Conservation (phyloP, 2,888 invertebrate species). For the Plusia festucae region DNA sequence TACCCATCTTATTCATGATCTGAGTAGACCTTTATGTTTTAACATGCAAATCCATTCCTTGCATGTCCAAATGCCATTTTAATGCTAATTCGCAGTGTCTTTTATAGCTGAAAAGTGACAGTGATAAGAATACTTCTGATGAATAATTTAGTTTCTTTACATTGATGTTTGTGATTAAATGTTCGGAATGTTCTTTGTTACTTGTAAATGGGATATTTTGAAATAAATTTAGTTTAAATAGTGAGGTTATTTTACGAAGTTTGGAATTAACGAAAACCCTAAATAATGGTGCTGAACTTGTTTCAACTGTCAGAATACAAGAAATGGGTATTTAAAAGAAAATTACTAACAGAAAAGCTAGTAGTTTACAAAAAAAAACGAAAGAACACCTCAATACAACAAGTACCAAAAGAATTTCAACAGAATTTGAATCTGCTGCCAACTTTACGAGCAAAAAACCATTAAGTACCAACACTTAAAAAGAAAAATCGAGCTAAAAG, state of each 20-base stretch:
- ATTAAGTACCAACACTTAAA: slow-evolving; percentile 14
- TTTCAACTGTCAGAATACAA: too few relatives aligned
- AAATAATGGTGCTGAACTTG: too few relatives aligned
- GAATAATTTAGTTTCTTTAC: not conserved
- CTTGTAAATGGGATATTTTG: too few relatives aligned
- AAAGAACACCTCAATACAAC: not conserved
- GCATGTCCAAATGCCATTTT: not conserved
- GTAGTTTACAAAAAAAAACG: not conserved
- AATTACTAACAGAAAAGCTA: not conserved
- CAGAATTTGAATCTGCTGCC: slow-evolving; percentile 5
- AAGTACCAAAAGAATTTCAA: slow-evolving; percentile 5
- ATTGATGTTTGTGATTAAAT: not conserved
- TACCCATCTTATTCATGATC: too few relatives aligned
- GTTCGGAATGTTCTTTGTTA: not conserved
- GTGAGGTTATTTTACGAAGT: too few relatives aligned
- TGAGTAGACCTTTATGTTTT: not conserved
- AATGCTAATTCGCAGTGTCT: not conserved
- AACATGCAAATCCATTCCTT: not conserved
- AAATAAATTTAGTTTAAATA: too few relatives aligned
- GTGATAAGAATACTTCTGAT: not conserved
- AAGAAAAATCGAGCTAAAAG: slow-evolving; percentile 21
- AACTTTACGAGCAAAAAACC: slow-evolving; percentile 6
- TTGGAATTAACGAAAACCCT: too few relatives aligned
- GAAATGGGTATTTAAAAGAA: too few relatives aligned
- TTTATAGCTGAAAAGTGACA: not conserved